Evolutionary conservation across 1,140 invertebrate species (phyloP), one percentile per base, ranked within the genome.

Genomic region (Cyphomyrmex costatus): DNA sequence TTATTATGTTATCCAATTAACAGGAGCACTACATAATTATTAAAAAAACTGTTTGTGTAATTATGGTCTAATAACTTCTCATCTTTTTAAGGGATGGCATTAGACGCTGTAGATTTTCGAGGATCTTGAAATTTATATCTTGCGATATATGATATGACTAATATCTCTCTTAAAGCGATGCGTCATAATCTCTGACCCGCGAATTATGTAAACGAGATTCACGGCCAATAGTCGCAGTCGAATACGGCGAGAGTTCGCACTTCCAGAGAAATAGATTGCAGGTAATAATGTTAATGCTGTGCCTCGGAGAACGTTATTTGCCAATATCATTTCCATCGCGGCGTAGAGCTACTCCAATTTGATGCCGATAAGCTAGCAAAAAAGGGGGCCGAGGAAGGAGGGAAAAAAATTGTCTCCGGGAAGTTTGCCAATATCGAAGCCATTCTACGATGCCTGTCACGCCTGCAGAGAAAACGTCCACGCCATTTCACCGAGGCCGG

Each of bases 381-480:
- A 33, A 24, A 71, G 16, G 24, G 19, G 19, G 2, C 2, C 5
- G 16, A 30, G 6, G 27, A 7, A 16, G 16, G 60, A 19, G 6
- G 24, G 14, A 6, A 61, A 73, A 76, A 66, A 7, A 24, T n/a
- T n/a, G 30, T 78, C 36, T 8, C 21, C 33, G 86, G 79, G 79
- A 89, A 74, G 73, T 85, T 87, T 87, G 86, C 73, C 86, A 87
- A 87, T 87, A 74, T 77, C 63, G 58, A 0, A n/a, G 63, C 8
- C 27, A 53, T 66, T 85, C 63, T 19, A 56, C 79, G 46, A 86
- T 71, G 42, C 21, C 51, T 6, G 77, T 70, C 85, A 86, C 66
- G 66, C 65, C 33, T 68, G 33, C 49, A 58, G 53, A 46, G 86
- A 33, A 60, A 49, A 56, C 4, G 49, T 46, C 24, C 51, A 8